Conservation (phyloP, 2,797 vertebrate genomes). For the Hirundo rustica region DNA sequence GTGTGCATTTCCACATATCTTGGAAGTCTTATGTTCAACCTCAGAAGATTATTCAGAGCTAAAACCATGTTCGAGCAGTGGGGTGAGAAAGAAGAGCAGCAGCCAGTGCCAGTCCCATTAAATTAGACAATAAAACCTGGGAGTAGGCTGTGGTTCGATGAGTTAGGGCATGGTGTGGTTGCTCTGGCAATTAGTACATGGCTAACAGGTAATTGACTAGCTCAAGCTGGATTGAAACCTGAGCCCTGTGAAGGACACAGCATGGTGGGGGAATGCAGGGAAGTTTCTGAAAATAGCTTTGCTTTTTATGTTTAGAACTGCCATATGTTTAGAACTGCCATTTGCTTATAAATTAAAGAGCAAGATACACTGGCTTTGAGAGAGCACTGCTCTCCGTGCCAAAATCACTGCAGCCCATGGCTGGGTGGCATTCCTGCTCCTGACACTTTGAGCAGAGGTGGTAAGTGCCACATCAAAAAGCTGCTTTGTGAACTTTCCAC, state of each 20-base stretch:
- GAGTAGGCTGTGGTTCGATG: background rate
- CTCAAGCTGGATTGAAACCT: background rate
- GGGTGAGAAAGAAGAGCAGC: background rate
- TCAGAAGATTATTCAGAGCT: background rate
- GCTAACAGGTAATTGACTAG: background rate
- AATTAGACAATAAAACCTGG: background rate
- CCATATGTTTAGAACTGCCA: fast-evolving
- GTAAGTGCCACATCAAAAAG: background rate
- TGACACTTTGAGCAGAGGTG: background rate
- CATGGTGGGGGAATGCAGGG: fast-evolving
- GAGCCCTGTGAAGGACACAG: background rate
- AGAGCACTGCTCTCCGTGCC: fast-evolving
- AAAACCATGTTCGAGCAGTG: background rate
- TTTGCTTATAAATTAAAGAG: background rate
- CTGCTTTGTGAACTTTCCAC: background rate
- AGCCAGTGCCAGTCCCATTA: background rate
- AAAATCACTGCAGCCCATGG: background rate
- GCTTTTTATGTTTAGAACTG: background rate
- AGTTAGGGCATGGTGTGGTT: fast-evolving
- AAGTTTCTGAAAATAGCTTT: background rate
- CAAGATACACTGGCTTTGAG: background rate
- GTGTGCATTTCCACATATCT: background rate
- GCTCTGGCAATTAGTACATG: background rate
- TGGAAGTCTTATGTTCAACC: background rate
- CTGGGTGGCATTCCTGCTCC: background rate